Evolutionary conservation across 64 coral and sea anemone species (phyloP).

Genomic region (Trachythela sp.): DNA sequence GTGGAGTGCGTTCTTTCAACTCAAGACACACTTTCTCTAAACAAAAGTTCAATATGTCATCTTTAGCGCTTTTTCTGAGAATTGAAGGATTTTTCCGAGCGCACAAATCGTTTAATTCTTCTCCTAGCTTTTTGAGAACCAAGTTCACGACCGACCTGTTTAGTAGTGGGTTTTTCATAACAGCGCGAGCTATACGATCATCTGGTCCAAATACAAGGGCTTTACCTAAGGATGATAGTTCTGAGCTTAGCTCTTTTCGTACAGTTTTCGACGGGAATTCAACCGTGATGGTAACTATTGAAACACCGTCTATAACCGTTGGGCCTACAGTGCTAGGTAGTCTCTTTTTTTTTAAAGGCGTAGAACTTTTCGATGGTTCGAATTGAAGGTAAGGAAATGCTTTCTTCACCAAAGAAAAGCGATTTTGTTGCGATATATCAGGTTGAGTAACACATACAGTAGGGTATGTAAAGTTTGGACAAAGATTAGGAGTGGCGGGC

Average conservation of each 20-base stretch:
- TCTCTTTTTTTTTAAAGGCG: too few relatives aligned
- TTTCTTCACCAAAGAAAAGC: too few relatives aligned
- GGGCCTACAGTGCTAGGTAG: too few relatives aligned
- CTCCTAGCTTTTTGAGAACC: not conserved
- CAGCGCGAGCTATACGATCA: conserved; percentile 30
- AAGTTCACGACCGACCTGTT: not conserved
- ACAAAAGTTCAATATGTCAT: not conserved
- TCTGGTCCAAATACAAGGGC: conserved; percentile 37
- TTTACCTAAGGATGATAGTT: conserved; percentile 42
- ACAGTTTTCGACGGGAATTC: conserved; percentile 37
- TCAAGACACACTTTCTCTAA: not conserved
- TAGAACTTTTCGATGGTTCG: too few relatives aligned
- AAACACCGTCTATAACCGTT: too few relatives aligned
- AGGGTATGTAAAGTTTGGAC: too few relatives aligned
- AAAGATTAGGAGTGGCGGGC: too few relatives aligned
- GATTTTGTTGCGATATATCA: too few relatives aligned
- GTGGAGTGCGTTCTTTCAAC: not conserved
- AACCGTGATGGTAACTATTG: too few relatives aligned
- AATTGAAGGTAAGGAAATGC: too few relatives aligned
- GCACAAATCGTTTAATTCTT: conserved; percentile 19
- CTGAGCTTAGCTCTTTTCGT: conserved; percentile 34
- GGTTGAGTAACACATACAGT: too few relatives aligned
- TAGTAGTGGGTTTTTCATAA: conserved; percentile 17
- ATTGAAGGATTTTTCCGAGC: conserved; percentile 28
- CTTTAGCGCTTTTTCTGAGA: conserved; percentile 25